A percentile compares a stretch with the other conserved stretches of the same genome.
Conservation (phyloP, 1,140 invertebrate species). For the Drosophila funebris region DNA sequence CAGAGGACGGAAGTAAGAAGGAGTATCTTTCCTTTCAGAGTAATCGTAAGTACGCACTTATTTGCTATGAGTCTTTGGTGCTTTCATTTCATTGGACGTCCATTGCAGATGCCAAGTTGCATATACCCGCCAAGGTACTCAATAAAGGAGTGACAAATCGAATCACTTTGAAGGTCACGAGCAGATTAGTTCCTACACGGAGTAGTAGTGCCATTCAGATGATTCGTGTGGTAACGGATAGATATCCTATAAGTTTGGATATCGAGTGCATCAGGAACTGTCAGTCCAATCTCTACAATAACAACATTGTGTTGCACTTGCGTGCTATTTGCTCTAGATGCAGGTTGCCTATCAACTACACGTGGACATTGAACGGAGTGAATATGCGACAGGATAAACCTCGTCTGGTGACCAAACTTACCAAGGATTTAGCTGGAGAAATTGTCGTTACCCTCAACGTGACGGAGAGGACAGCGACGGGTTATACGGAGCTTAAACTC, state of each 20-base stretch:
- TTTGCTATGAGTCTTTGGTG: no score
- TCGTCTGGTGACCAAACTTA: not conserved
- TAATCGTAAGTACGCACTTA: not conserved
- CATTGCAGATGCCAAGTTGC: conserved; percentile 2
- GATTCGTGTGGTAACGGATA: not conserved
- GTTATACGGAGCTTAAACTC: not conserved
- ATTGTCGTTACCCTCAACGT: not conserved
- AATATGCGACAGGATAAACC: conserved; percentile 5
- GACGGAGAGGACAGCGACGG: not conserved
- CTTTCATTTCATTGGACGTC: not conserved
- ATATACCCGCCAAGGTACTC: not conserved
- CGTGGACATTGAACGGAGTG: conserved; percentile 12
- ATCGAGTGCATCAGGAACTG: conserved; percentile 31
- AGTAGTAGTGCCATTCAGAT: not conserved
- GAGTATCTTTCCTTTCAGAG: not conserved
- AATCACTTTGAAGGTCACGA: not conserved
- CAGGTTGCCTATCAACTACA: conserved; percentile 4
- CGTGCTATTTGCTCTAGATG: conserved; percentile 11
- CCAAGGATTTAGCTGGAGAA: not conserved
- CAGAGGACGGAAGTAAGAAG: not conserved
- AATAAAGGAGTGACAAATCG: not conserved
- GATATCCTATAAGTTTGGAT: not conserved
- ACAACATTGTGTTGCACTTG: not conserved
- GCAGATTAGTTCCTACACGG: not conserved
- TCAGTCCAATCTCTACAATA: not conserved